Evolutionary conservation across 2,797 vertebrate genomes (phyloP), one percentile per base, ranked within the genome.

Genomic region (Micromesistius poutassou): DNA sequence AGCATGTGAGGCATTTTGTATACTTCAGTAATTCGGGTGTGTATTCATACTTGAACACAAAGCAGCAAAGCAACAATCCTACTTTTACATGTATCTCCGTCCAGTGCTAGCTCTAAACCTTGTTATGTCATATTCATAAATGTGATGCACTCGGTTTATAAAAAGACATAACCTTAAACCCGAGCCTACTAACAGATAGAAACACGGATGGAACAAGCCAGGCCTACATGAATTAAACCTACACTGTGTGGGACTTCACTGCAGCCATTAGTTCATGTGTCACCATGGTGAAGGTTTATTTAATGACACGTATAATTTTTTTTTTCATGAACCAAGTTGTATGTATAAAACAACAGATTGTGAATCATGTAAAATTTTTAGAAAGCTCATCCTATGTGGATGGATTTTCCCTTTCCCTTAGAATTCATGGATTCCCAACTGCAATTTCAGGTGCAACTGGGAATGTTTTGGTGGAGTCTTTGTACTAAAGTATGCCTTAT

Each of bases 101-200:
- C 46, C 22, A 25, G 1, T 9, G 55, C 22, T 25, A 25, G 55
- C 55, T 6, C 22, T 62, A 25, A 55, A 62, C 55, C 55, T 25
- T 22, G 55, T 62, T 62, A 22, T 55, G 55, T 25, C 55, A 62
- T 62, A 62, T 62, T 62, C 55, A 62, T 25, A 62, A 62, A 62
- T n/a, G 55, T 25, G 55, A 62, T 25, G 22, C 55, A 62, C 55
- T 62, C 22, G 9, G 55, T 62, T 62, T 62, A 62, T 62, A 62
- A 62, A 62, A 62, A 62, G 55, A 62, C 55, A 62, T 62, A 62
- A n/a, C 55, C 55, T 62, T 68, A 68, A 68, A 68, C n/a, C n/a
- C 28, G n/a, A 68, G 62, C 62, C 62, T 68, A 68, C 62, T 12
- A 68, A 68, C 9, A 68, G 62, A 25, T 28, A 68, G n/a, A 25